Percentiles rank a stretch among this genome's conserved stretches.
phyloP scores from a whole-genome alignment of 2,797 vertebrate species.

The Micrastur ruficollis region DNA sequence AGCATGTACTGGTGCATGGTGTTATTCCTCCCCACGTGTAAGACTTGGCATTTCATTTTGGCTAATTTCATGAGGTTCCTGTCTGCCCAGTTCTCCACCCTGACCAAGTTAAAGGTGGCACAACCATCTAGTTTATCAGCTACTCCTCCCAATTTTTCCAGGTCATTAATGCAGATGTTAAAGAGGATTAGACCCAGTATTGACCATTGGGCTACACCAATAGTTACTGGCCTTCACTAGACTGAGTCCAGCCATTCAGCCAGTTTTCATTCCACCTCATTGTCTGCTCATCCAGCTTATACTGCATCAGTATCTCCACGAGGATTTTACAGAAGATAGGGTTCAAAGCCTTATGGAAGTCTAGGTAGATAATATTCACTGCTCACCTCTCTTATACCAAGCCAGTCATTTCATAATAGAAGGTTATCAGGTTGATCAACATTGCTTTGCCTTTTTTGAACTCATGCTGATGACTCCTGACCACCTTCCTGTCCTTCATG shows the following conservation, averaged over 20 bases:
- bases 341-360: neutral
- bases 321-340: neutral
- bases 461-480: neutral
- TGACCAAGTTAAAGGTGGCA: neutral
- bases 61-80: neutral
- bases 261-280: too few relatives aligned
- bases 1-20: neutral
- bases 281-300: too few relatives aligned
- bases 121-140: neutral
- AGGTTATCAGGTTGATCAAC: neutral
- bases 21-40: neutral
- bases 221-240: too few relatives aligned
- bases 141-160: too few relatives aligned
- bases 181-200: too few relatives aligned
- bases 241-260: too few relatives aligned
- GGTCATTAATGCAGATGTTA: too few relatives aligned
- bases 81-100: neutral
- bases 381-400: neutral
- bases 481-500: neutral
- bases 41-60: neutral
- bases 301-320: neutral
- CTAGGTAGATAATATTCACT: neutral
- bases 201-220: too few relatives aligned
- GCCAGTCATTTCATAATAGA: neutral
- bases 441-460: neutral